Conservation (phyloP, 1,140 invertebrate species). For the Cyrtorhinus lividipennis region DNA sequence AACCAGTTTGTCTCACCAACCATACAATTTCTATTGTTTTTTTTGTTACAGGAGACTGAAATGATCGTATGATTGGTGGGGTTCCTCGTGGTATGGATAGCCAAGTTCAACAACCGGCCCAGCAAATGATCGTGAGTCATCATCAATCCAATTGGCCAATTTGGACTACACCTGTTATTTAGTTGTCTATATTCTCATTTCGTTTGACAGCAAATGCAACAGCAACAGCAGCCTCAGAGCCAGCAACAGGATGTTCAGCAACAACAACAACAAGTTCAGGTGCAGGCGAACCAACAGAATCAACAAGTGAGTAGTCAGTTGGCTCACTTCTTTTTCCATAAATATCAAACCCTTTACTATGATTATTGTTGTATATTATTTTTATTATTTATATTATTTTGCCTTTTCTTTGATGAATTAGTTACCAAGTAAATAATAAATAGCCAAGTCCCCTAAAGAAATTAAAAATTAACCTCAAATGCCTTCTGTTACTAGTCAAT, state of each 20-base stretch:
- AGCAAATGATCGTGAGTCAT: not conserved
- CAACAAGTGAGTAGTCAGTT: not conserved
- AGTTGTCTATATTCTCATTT: not conserved
- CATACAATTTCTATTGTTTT: no score
- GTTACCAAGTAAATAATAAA: not conserved
- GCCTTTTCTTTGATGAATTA: not conserved
- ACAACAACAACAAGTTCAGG: slow-evolving; percentile 6
- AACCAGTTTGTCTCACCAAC: no score
- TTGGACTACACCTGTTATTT: not conserved
- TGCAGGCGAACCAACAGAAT: not conserved
- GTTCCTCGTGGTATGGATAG: not conserved
- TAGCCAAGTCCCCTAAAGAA: no score
- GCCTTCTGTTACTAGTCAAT: not conserved
- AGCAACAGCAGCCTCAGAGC: slow-evolving; percentile 14
- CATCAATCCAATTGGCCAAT: not conserved
- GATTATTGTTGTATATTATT: not conserved
- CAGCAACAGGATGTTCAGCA: slow-evolving; percentile 12
- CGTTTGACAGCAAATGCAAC: slow-evolving; percentile 3
- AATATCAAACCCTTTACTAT: not conserved
- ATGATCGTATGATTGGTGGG: not conserved
- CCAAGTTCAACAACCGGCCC: not conserved
- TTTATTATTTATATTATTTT: not conserved
- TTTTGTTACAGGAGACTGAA: not conserved
- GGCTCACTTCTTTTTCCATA: not conserved
- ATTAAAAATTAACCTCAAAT: not conserved